Evolutionary conservation across 2,113 vertebrate genomes (phyloP), one percentile per base, ranked within the genome.

Genomic region (Strix aluco): DNA sequence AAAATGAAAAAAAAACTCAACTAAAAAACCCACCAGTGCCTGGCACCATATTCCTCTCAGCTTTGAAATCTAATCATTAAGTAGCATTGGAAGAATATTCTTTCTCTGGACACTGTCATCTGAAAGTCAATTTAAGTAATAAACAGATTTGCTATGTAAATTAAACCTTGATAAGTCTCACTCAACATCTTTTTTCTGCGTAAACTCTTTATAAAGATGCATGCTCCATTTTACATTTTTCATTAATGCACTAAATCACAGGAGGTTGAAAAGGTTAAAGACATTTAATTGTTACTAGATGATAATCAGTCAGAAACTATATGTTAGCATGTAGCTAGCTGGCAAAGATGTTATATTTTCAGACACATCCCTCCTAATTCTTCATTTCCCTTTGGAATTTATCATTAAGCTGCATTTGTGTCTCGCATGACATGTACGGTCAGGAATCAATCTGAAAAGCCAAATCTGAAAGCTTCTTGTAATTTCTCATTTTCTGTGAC

Each of bases 191-290:
- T 96, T 88, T 72, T 75, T 52, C 46, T 46, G 9, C 44, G 66
- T 49, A 83, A 86, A 52, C 69, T 85, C 92, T 91, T 77, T 51
- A 90, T 63, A 75, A 89, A 74, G 67, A 84, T 32, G 25, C 21
- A 49, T 1, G 8, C 15, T 79, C 27, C 18, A 6, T 80, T 92
- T 80, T 92, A 88, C 69, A 65, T 79, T 94, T 96, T 92, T 94
- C 94, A 96, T 97, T 96, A 97, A 97, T 52, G 44, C 36, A 78
- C 58, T 81, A 94, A 85, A 94, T 90, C 96, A 97, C 69, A 79
- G 44, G 81, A 96, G 84, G 92, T 85, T 96, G 92, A 89, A 95
- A 97, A 97, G 96, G 94, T 97, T 97, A 96, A 97, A 97, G 94
- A 93, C 88, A 88, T 86, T 96, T 97, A 97, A 98, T 97, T 97